Percentiles rank a stretch among this genome's conserved stretches.
These are phyloP conservation scores for Diabrotica balteata DNA, from an alignment of 2,888 invertebrate genomes.

Conservation along the genomic window DNA sequence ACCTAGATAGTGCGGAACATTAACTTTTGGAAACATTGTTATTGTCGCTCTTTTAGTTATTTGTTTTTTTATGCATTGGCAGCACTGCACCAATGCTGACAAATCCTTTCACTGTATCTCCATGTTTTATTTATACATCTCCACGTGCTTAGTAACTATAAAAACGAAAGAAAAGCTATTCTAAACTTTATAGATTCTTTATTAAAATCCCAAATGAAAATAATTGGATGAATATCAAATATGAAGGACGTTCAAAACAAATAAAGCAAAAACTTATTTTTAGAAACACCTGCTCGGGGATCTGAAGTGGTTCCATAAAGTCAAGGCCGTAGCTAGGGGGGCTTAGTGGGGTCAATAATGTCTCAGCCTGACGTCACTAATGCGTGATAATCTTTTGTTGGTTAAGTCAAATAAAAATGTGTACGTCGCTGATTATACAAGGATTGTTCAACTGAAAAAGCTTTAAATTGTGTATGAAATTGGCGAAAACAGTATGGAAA, in stretches of 20 bases:
- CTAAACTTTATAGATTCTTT: conserved; percentile 13
- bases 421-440: too few relatives aligned
- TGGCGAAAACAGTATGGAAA: too few relatives aligned
- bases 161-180: conserved; percentile 11
- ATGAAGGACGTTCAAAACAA: conserved; percentile 40
- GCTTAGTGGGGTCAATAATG: not conserved
- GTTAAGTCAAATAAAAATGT: too few relatives aligned
- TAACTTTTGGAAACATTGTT: too few relatives aligned
- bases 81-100: not conserved
- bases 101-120: not conserved
- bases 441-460: too few relatives aligned
- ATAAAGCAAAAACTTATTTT: conserved; percentile 40
- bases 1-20: too few relatives aligned
- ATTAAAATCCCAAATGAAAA: conserved; percentile 32
- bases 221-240: conserved; percentile 39
- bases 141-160: conserved; percentile 9
- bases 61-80: too few relatives aligned
- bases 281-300: conserved; percentile 38
- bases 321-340: conserved; percentile 18
- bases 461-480: too few relatives aligned
- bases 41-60: too few relatives aligned
- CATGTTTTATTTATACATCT: not conserved
- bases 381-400: too few relatives aligned
- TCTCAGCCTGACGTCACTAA: too few relatives aligned
- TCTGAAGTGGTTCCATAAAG: conserved; percentile 39